Base-by-base conservation (phyloP, 92 coral and sea anemone genomes). In the Diadumene lineata region DNA sequence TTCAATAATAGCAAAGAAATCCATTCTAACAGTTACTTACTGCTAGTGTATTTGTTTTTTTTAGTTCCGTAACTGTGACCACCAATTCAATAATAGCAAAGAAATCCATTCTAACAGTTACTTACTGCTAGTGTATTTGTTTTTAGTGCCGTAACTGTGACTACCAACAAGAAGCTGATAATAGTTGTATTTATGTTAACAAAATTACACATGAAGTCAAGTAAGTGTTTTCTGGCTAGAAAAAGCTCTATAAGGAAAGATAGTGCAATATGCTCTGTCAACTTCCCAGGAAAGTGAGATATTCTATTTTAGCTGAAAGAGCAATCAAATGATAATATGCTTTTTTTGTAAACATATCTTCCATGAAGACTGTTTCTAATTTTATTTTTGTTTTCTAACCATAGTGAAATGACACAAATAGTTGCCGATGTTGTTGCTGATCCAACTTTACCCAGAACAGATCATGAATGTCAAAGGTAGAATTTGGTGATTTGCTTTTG, bases 351-450 rank as follows among this genome's bases (percentile, higher is more conserved):
- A n/a, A n/a, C n/a, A n/a, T n/a, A n/a, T n/a, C n/a, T n/a, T n/a
- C n/a, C n/a, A n/a, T n/a, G n/a, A n/a, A n/a, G n/a, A n/a, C 10
- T 44, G 51, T 44, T 44, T 44, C 9, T 44, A 8, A 13, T 53
- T 53, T 15, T 53, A 53, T 53, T 15, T 53, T 53, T 53, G 61
- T 64, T 31, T 70, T n/a, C n/a, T n/a, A n/a, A n/a, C n/a, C 81
- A 34, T 70, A 94, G 98, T 88, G 98, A 94, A 83, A 80, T 94
- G 66, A 94, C 98, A 8, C 98, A 94, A 69, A 94, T 94, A 46
- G 98, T 94, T 24, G 93, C 92, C 11, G 98, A 94, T 92, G 98
- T 94, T 7, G 85, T 85, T 9, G 98, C 98, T 29, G 98, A 94
- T 66, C 98, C 98, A 15, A 94, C 98, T 16, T 79, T 94, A 57